Evolutionary conservation across 2,888 invertebrate species (phyloP).

Genomic region (Torymus tubicola): DNA sequence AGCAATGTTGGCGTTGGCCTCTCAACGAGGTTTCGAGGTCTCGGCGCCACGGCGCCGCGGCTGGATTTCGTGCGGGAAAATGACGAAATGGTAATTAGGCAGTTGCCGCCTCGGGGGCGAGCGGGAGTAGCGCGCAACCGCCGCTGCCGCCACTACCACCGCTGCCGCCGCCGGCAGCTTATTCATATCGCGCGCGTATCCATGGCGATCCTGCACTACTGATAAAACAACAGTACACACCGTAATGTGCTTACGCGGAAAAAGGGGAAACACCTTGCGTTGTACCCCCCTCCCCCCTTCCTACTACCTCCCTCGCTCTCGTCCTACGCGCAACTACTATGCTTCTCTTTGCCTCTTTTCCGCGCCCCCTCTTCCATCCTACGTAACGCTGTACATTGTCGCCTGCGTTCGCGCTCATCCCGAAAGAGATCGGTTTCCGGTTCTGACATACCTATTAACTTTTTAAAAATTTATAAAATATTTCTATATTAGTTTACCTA

Average conservation of each 20-base stretch:
- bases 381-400: neutral
- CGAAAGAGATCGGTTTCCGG: conserved; percentile 2
- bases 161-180: conserved; percentile 60
- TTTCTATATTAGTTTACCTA: too few species aligned
- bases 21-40: neutral
- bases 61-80: conserved; percentile 64
- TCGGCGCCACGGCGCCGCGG: neutral
- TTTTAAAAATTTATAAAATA: too few species aligned
- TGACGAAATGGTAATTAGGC: conserved; percentile 72
- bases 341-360: conserved; percentile 3
- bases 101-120: conserved; percentile 58
- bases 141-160: conserved; percentile 26
- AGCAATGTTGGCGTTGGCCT: conserved; percentile 18
- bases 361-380: neutral
- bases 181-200: conserved; percentile 74
- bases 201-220: conserved; percentile 75
- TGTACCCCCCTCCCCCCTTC: neutral
- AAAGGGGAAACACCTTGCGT: conserved; percentile 59
- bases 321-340: neutral
- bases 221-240: conserved; percentile 75
- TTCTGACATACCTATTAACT: neutral
- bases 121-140: conserved; percentile 39
- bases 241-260: conserved; percentile 70
- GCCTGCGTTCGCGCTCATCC: neutral
- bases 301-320: neutral